Conservation (phyloP, 2,113 vertebrate genomes). For the Cichladusa arquata region DNA sequence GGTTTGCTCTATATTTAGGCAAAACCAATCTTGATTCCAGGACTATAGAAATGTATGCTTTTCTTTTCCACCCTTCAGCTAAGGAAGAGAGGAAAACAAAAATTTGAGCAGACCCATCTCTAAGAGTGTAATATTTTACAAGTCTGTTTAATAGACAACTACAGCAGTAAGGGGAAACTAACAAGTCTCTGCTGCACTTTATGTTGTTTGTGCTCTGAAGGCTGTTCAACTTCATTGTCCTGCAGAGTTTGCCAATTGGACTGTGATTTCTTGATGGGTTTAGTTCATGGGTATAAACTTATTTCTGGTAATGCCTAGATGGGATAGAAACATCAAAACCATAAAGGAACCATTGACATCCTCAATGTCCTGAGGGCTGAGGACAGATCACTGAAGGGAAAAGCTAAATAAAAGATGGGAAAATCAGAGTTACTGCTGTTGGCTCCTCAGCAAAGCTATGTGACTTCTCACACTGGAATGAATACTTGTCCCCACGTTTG, state of each 20-base stretch:
- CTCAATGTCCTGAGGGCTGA: background rate
- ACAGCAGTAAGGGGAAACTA: background rate
- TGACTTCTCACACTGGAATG: background rate
- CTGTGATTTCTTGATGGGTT: background rate
- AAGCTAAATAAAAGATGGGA: background rate
- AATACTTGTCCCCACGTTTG: background rate
- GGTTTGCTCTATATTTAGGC: background rate
- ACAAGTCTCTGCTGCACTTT: background rate
- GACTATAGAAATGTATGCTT: background rate
- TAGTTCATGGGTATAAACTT: background rate
- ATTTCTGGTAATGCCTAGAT: background rate
- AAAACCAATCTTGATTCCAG: background rate
- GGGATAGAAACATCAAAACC: background rate
- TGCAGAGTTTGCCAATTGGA: background rate
- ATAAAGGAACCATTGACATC: background rate
- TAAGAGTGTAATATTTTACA: background rate
- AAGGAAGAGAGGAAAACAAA: background rate
- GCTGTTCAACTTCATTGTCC: background rate
- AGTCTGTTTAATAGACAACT: conserved; percentile 9
- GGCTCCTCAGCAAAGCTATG: background rate
- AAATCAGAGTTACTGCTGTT: background rate
- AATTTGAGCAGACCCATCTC: background rate
- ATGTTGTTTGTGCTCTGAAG: background rate
- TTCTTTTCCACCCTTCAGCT: background rate
- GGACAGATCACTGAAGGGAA: background rate